These are phyloP conservation scores for Actinemys pallida DNA, from an alignment of 2,113 vertebrate species.

Conservation along the genomic window DNA sequence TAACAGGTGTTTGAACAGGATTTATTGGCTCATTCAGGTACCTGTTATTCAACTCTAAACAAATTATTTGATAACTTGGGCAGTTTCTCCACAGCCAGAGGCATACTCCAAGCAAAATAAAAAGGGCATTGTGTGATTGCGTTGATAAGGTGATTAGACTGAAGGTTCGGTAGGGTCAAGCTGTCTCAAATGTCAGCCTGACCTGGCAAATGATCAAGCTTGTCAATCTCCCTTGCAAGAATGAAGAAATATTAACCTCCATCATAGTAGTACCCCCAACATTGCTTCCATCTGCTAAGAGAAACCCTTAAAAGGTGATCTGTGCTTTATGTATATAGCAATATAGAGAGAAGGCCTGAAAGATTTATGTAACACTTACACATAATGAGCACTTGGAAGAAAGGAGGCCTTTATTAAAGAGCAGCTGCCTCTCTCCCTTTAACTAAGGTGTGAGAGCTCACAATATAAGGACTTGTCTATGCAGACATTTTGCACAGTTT, in stretches of 20 bases:
- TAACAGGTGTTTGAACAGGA: neutral
- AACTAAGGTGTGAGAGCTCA: neutral
- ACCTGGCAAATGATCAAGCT: neutral
- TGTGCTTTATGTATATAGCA: neutral
- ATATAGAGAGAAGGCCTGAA: rapidly evolving
- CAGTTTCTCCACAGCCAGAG: constrained; percentile 25
- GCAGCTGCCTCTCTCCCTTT: neutral
- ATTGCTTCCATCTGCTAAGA: neutral
- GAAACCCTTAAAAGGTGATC: neutral
- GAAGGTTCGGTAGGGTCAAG: neutral
- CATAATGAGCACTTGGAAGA: neutral
- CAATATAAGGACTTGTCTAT: neutral
- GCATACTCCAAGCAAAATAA: constrained; percentile 19
- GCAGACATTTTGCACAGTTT: neutral
- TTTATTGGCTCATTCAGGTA: neutral
- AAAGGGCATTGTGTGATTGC: neutral
- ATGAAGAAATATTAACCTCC: neutral
- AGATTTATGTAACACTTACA: neutral
- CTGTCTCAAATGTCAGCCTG: neutral
- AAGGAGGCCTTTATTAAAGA: neutral
- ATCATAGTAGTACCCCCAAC: neutral
- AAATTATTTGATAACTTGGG: neutral
- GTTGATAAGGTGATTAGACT: neutral
- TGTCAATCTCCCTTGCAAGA: neutral
- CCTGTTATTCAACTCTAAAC: neutral